Percentiles rank a stretch among this genome's conserved stretches.
Conservation (phyloP, 2,113 vertebrate species). For the Dasypus novemcinctus region DNA sequence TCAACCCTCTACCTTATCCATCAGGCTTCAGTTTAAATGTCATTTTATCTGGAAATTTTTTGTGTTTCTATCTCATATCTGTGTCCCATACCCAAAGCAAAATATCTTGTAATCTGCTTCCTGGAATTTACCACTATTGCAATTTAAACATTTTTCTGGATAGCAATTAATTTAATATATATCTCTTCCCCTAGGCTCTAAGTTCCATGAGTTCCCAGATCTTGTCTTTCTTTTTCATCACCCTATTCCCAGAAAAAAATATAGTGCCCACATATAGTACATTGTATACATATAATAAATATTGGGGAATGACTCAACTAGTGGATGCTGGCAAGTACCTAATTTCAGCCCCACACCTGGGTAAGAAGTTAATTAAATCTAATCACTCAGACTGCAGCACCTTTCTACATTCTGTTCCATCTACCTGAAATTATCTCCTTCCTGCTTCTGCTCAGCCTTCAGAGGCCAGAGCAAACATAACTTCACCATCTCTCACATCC, state of each 20-base stretch:
- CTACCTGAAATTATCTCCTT: neutral
- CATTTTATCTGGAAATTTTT: neutral
- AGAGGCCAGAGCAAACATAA: neutral
- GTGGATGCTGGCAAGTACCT: neutral
- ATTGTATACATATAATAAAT: neutral
- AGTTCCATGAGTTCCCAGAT: neutral
- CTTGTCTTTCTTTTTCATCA: neutral
- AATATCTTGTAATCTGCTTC: neutral
- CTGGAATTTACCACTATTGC: neutral
- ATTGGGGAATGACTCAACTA: neutral
- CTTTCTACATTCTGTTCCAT: neutral
- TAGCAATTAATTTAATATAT: neutral
- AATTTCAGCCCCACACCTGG: neutral
- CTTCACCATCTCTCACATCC: neutral
- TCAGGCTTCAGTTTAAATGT: neutral
- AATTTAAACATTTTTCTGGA: neutral
- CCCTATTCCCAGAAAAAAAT: neutral
- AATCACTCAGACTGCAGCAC: neutral
- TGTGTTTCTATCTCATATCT: neutral
- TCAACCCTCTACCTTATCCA: neutral
- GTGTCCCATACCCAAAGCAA: fast-evolving
- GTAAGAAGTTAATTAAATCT: neutral
- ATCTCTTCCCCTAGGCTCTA: neutral
- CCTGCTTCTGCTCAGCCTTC: neutral
- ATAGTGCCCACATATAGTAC: neutral